A percentile compares a stretch with the other conserved stretches of the same genome.
Conservation (phyloP, 2,113 vertebrate genomes). For the Micromys minutus region DNA sequence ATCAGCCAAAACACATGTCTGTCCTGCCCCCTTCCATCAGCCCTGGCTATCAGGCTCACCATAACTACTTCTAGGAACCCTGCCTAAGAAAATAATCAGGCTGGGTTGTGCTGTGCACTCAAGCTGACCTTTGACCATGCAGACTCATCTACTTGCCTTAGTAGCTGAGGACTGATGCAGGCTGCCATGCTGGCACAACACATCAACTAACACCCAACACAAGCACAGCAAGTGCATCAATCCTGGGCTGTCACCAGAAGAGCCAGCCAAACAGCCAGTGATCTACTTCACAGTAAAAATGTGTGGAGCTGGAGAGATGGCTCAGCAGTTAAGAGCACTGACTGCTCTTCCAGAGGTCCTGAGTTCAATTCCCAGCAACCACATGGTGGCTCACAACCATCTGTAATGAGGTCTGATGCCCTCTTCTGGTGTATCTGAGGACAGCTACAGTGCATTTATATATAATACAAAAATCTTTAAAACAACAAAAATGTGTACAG, state of each 20-base stretch:
- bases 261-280: not conserved
- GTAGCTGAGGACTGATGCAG: not conserved
- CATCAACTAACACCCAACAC: not conserved
- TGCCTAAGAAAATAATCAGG: conserved; percentile 9
- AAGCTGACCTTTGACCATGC: not conserved
- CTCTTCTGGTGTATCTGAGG: too few relatives aligned
- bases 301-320: too few relatives aligned
- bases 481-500: not conserved
- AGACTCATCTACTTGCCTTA: not conserved
- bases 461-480: too few relatives aligned
- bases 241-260: not conserved
- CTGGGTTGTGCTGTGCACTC: not conserved
- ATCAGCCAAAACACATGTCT: not conserved
- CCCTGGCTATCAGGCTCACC: not conserved
- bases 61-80: conserved; percentile 29
- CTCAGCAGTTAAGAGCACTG: too few relatives aligned
- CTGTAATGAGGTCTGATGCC: too few relatives aligned
- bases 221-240: not conserved
- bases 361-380: too few relatives aligned
- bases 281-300: conserved; percentile 15
- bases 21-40: not conserved
- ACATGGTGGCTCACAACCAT: too few relatives aligned
- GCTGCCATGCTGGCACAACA: not conserved
- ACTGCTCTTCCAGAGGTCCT: too few relatives aligned
- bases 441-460: too few relatives aligned